Conservation (phyloP, 2,888 invertebrate genomes). For the Cerceris rybyensis region DNA sequence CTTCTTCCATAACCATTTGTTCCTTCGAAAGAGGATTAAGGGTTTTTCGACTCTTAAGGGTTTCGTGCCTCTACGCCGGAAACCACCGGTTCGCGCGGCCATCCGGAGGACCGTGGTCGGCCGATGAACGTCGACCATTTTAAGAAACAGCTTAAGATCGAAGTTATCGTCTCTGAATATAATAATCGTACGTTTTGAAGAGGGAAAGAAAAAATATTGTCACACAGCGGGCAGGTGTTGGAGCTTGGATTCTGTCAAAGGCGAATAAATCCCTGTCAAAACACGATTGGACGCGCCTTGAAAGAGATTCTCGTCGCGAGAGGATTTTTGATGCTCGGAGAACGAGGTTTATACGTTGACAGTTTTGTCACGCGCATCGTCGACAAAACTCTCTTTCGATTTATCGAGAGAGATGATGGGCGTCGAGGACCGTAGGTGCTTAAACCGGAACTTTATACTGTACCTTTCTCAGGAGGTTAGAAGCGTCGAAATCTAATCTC, state of each 20-base stretch:
- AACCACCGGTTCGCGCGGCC: constrained; percentile 32
- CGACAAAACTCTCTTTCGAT: background rate
- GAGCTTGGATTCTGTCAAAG: constrained; percentile 39
- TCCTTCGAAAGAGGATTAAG: constrained; percentile 61
- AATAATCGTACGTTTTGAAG: background rate
- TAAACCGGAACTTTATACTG: no score
- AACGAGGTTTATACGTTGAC: constrained; percentile 38
- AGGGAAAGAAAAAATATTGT: background rate
- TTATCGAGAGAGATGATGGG: constrained; percentile 5
- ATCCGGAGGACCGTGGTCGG: background rate
- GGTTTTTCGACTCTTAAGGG: constrained; percentile 48
- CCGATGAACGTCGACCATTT: constrained; percentile 21
- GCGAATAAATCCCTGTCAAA: constrained; percentile 63
- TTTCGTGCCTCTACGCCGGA: constrained; percentile 27
- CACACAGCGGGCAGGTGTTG: constrained; percentile 43
- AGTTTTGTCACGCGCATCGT: constrained; percentile 42
- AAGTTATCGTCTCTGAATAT: constrained; percentile 16
- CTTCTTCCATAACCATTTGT: constrained; percentile 52
- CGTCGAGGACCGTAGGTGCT: background rate
- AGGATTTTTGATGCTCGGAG: constrained; percentile 39
- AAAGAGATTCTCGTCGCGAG: constrained; percentile 39
- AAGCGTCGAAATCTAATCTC: no score
- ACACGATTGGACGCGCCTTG: constrained; percentile 51
- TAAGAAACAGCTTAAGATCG: constrained; percentile 28
- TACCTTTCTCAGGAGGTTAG: no score